Evolutionary conservation across 2,113 vertebrate species (phyloP).

Genomic region (Balaeniceps rex): DNA sequence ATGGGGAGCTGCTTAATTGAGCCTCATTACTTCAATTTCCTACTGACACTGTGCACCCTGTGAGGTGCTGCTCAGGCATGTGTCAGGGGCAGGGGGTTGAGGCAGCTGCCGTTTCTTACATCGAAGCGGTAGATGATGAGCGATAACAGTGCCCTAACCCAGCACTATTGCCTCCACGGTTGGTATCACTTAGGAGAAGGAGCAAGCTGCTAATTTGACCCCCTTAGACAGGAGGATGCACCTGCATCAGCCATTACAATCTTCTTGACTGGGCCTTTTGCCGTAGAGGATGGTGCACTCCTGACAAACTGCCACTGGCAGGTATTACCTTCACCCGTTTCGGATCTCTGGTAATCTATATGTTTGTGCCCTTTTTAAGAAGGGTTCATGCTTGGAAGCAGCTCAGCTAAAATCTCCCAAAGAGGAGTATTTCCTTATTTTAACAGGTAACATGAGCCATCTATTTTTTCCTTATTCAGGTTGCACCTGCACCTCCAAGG

Average conservation of each 20-base stretch:
- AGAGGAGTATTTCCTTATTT: background rate
- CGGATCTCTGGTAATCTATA: background rate
- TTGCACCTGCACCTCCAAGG: background rate
- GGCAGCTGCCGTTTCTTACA: background rate
- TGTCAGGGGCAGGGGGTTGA: background rate
- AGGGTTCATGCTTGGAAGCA: background rate
- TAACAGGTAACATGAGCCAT: background rate
- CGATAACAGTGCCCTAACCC: background rate
- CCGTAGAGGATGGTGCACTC: background rate
- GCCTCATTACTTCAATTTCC: conserved; percentile 58
- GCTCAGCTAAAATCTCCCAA: background rate
- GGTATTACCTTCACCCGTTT: background rate
- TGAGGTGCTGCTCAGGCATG: conserved; percentile 3
- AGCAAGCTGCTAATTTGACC: background rate
- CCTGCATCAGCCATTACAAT: background rate
- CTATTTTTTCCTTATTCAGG: background rate
- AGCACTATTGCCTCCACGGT: background rate
- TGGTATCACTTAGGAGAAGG: background rate
- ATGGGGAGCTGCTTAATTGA: conserved; percentile 58
- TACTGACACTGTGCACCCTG: conserved; percentile 6
- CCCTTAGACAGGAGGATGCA: background rate
- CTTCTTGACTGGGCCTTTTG: background rate
- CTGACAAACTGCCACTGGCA: background rate
- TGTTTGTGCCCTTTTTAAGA: background rate
- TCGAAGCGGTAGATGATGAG: background rate